Percentiles rank a stretch among this genome's conserved stretches.
phyloP scores from a whole-genome alignment of 2,888 invertebrate species.

The Panzeria rudis region DNA sequence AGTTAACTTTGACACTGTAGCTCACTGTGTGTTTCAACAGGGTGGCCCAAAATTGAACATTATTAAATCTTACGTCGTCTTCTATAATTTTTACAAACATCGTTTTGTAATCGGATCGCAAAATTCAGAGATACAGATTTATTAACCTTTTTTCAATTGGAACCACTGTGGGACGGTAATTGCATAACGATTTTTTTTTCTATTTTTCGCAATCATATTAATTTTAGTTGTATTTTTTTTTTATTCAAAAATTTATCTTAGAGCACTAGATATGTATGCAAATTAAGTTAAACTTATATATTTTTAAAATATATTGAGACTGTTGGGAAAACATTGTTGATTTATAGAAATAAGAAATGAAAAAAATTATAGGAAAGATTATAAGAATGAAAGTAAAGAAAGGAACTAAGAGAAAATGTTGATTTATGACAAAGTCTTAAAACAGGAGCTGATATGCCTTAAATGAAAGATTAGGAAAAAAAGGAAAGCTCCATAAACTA shows the following conservation, averaged over 20 bases:
- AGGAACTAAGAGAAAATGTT: not conserved
- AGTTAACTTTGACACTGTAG: too few relatives aligned
- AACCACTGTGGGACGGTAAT: too few relatives aligned
- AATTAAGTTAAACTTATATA: conserved; percentile 39
- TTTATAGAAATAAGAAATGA: not conserved
- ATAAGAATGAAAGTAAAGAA: not conserved
- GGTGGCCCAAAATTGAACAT: too few relatives aligned
- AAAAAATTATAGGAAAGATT: not conserved
- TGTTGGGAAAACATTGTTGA: not conserved
- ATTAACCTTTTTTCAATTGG: too few relatives aligned
- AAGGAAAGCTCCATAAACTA: not conserved
- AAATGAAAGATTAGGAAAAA: not conserved
- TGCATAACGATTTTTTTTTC: too few relatives aligned
- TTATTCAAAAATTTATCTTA: conserved; percentile 29
- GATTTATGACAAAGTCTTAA: not conserved
- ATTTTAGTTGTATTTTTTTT: conserved; percentile 9
- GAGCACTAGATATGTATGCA: conserved; percentile 28
- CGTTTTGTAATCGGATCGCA: too few relatives aligned
- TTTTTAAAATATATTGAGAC: conserved; percentile 23
- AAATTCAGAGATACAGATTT: too few relatives aligned
- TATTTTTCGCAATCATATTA: not conserved
- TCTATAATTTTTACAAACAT: too few relatives aligned
- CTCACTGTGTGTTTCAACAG: too few relatives aligned
- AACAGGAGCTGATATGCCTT: not conserved
- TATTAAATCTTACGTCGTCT: too few relatives aligned